Percentiles rank a stretch among this genome's conserved stretches.
Evolutionary conservation across 1,140 invertebrate genomes (phyloP).

Genomic region (Hesperophylax magnus): DNA sequence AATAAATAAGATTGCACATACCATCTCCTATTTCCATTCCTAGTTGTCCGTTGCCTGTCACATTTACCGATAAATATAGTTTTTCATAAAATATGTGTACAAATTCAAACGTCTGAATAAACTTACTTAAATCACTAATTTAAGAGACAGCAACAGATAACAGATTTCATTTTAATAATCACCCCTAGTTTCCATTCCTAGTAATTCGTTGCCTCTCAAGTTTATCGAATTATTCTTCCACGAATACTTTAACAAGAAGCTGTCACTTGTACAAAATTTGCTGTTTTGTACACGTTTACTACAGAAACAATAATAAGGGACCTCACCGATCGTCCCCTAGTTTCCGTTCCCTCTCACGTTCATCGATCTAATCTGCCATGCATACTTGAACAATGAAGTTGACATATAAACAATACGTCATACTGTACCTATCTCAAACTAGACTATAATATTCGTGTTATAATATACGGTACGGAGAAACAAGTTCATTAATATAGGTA

Average conservation of each 20-base stretch:
- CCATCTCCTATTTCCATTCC: no score
- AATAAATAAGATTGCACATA: neutral
- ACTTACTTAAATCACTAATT: neutral
- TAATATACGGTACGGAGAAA: neutral
- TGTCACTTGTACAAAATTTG: neutral
- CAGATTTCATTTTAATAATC: neutral
- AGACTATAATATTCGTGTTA: no score
- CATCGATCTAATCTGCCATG: no score
- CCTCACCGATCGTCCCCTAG: no score
- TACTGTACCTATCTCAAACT: no score
- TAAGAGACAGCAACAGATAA: neutral
- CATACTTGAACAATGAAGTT: no score
- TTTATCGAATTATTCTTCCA: neutral
- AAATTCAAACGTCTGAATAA: neutral
- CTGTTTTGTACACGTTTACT: no score
- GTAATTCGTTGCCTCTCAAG: no score
- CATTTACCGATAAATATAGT: neutral
- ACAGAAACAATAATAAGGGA: no score
- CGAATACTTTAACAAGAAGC: neutral
- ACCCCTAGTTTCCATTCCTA: neutral
- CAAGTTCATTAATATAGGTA: constrained; percentile 11
- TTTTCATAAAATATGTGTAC: neutral
- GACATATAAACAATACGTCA: no score
- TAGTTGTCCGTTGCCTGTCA: neutral
- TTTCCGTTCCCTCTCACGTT: no score